Conservation (phyloP, 2,797 vertebrate genomes). For the Gephyroberyx darwinii region DNA sequence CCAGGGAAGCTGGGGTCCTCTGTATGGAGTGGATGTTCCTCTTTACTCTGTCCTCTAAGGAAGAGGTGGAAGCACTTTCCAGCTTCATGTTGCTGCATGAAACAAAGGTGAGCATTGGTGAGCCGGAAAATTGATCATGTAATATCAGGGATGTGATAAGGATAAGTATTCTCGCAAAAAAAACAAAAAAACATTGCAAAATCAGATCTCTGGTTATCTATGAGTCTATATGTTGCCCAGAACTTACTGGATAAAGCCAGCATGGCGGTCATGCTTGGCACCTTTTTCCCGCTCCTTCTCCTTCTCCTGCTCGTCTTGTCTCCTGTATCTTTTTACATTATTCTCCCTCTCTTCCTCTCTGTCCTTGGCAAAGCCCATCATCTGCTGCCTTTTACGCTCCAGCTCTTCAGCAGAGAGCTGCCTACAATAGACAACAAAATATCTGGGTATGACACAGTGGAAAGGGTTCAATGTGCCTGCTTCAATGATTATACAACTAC, state of each 20-base stretch:
- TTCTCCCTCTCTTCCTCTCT: constrained; percentile 87
- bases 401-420: constrained; percentile 89
- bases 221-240: not conserved
- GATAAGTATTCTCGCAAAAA: no score
- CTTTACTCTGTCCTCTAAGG: constrained; percentile 92
- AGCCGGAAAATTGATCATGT: not conserved
- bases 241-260: constrained; percentile 93
- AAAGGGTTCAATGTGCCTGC: not conserved
- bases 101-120: constrained; percentile 19
- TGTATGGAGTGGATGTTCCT: constrained; percentile 96
- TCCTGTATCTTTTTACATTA: constrained; percentile 86
- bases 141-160: not conserved
- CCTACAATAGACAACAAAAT: constrained; percentile 66
- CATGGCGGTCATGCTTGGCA: constrained; percentile 76
- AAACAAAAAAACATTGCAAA: no score
- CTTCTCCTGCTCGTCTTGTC: constrained; percentile 82
- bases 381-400: constrained; percentile 86
- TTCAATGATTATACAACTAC: no score
- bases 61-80: constrained; percentile 90
- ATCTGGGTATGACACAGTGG: not conserved
- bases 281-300: constrained; percentile 80
- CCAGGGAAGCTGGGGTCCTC: constrained; percentile 88
- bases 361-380: constrained; percentile 92
- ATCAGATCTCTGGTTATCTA: no score
- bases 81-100: constrained; percentile 90